Evolutionary conservation across 2,888 invertebrate species (phyloP), one percentile per base, ranked within the genome.

Genomic region (Aphidius colemani): DNA sequence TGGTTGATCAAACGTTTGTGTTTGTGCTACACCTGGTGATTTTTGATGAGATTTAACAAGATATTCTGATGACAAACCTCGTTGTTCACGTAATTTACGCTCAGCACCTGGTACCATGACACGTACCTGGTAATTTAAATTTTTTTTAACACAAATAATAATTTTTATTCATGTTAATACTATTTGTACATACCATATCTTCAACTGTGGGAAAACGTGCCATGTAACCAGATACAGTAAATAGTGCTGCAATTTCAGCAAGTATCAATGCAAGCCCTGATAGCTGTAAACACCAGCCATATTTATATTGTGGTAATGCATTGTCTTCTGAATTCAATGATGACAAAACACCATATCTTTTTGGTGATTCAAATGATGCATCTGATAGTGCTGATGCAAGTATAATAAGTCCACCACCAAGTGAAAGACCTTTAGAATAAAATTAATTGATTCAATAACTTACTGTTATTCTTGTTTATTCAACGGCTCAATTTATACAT

Each of bases 231-330:
- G 86, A 85, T 66, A 88, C 85, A 58, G 86, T 85, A 67, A 87
- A 81, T 11, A 87, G 83, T 2, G 87, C 87, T 7, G 87, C 86
- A 69, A 86, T 77, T 77, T 87, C 86, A n/a, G 86, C 85, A 75
- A 87, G 82, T 69, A 87, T 85, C 74, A 88, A 84, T 57, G 88
- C 87, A 60, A 85, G 83, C 46, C 86, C 86, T 7, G 88, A 88
- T 46, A 86, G 84, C 75, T 88, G 86, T 74, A 88, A 86, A 69
- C 88, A 87, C 88, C 88, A 88, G 55, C 88, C 88, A 77, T 88
- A 88, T 59, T 85, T 84, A 78, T 86, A 87, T 73, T 80, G 78
- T n/a, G 82, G 82, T 53, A 82, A 68, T 60, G 75, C 77, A 62
- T 77, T 77, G 63, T 80, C 80, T 51, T 81, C 81, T 60, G 77